phyloP scores from a whole-genome alignment of 2,888 invertebrate species.

The Hypena proboscidalis region DNA sequence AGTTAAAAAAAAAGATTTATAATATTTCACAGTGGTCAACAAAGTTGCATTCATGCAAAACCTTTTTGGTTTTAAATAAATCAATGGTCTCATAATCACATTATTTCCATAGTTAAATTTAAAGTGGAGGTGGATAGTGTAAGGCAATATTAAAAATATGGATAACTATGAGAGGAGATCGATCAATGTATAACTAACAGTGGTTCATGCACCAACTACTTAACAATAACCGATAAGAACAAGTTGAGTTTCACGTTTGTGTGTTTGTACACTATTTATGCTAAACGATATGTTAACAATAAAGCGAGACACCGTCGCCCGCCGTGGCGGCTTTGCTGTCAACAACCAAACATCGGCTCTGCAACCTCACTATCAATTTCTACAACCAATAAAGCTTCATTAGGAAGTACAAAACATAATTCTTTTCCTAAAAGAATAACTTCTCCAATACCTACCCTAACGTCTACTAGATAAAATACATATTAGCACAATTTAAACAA shows the following conservation, averaged over 20 bases:
- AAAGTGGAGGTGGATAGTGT: slow-evolving; percentile 48
- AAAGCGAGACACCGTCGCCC: slow-evolving; percentile 24
- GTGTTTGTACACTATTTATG: slow-evolving; percentile 35
- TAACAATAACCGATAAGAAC: slow-evolving; percentile 33
- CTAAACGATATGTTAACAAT: slow-evolving; percentile 44
- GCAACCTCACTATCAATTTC: slow-evolving; percentile 38
- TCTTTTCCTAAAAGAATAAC: slow-evolving; percentile 84
- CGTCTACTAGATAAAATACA: slow-evolving; percentile 58
- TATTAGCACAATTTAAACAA: slow-evolving; percentile 60
- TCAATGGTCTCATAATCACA: slow-evolving; percentile 83
- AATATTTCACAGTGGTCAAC: slow-evolving; percentile 62
- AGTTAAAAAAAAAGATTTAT: slow-evolving; percentile 41
- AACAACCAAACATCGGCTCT: slow-evolving; percentile 32
- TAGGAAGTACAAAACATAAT: slow-evolving; percentile 72
- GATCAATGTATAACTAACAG: slow-evolving; percentile 40
- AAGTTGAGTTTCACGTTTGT: slow-evolving; percentile 36
- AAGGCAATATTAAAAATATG: slow-evolving; percentile 38
- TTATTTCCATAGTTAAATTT: slow-evolving; percentile 52
- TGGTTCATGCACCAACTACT: slow-evolving; percentile 40
- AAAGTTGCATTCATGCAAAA: slow-evolving; percentile 62
- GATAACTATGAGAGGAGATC: slow-evolving; percentile 46
- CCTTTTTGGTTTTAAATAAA: slow-evolving; percentile 69
- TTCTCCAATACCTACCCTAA: slow-evolving; percentile 57
- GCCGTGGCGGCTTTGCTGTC: slow-evolving; percentile 18
- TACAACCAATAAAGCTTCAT: slow-evolving; percentile 62